A percentile compares a stretch with the other conserved stretches of the same genome.
Conservation (phyloP, 2,797 vertebrate genomes). For the Channallabes apus region DNA sequence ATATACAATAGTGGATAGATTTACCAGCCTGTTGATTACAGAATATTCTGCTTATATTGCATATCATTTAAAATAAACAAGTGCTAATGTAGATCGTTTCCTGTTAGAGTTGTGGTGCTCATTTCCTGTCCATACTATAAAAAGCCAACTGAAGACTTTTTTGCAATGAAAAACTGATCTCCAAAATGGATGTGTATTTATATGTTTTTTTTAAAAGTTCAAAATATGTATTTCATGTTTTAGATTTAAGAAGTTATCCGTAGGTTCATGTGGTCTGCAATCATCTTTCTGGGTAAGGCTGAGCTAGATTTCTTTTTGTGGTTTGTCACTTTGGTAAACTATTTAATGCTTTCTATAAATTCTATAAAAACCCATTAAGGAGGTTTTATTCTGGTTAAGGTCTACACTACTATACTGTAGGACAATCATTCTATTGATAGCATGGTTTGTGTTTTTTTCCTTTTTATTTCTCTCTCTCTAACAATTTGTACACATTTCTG, state of each 20-base stretch:
- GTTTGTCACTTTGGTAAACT: background rate
- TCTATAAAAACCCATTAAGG: background rate
- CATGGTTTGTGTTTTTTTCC: background rate
- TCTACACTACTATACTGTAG: background rate
- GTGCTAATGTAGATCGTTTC: background rate
- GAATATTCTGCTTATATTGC: too few relatives aligned
- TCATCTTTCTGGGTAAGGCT: background rate
- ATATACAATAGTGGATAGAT: background rate
- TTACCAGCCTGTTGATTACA: background rate
- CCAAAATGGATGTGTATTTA: background rate
- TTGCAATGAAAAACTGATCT: background rate
- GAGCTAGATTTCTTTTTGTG: background rate
- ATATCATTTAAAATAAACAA: background rate
- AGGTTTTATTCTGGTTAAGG: background rate
- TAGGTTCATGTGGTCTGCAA: background rate
- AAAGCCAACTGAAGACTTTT: background rate
- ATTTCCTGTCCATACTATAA: background rate
- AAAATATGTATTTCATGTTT: background rate
- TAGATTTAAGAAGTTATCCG: too few relatives aligned
- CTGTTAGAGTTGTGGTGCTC: background rate
- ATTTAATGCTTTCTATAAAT: background rate
- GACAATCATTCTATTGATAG: background rate
- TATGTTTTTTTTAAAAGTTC: background rate
- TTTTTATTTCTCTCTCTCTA: background rate
- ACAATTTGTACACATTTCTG: background rate